Evolutionary conservation across 2,113 vertebrate species (phyloP).

Genomic region (Pelodiscus sinensis): DNA sequence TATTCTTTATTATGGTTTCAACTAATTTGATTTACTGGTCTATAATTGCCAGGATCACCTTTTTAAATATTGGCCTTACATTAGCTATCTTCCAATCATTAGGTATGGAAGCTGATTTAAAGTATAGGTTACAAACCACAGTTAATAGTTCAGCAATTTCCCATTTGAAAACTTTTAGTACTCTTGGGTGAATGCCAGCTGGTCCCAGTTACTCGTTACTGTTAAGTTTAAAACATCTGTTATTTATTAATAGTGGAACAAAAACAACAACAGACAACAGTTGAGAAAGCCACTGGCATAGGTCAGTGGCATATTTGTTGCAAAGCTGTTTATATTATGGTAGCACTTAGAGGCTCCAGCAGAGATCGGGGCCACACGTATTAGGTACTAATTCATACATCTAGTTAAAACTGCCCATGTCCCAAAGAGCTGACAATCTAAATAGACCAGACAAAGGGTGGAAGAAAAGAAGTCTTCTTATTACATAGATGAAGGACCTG

Average conservation of each 20-base stretch:
- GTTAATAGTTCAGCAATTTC: no score
- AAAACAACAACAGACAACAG: background rate
- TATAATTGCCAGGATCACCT: no score
- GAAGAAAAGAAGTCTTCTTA: background rate
- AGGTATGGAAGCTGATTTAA: no score
- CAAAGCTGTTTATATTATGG: background rate
- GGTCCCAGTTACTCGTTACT: no score
- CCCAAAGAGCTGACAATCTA: background rate
- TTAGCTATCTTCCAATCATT: no score
- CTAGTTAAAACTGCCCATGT: background rate
- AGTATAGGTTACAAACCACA: no score
- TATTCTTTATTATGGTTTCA: no score
- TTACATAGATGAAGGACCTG: background rate
- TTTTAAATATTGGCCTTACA: no score
- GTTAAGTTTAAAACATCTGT: background rate
- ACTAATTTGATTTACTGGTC: no score
- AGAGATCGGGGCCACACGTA: background rate
- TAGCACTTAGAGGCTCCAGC: background rate
- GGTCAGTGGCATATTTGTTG: background rate
- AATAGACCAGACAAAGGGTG: background rate
- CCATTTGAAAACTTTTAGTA: no score
- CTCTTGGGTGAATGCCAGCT: no score
- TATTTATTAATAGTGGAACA: slow-evolving; percentile 34
- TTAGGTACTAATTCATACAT: background rate
- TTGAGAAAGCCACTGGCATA: background rate